Evolutionary conservation across 2,113 vertebrate species (phyloP).

Genomic region (Phoenicopterus ruber): DNA sequence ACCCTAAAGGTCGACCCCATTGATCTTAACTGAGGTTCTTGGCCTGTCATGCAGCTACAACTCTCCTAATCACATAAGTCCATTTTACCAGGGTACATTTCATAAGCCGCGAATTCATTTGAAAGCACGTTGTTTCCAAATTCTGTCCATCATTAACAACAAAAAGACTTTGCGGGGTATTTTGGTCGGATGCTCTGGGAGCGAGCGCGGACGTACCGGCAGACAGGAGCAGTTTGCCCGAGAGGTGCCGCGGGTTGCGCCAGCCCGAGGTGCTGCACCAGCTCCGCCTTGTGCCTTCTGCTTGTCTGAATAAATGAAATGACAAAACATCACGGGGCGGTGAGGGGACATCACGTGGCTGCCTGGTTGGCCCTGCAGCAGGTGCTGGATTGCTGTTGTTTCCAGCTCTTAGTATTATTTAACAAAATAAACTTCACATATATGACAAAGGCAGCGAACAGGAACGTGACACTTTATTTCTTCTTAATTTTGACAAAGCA

Average conservation of each 20-base stretch:
- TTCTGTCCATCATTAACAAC: neutral
- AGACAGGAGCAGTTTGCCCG: neutral
- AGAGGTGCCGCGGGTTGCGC: neutral
- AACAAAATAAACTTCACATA: neutral
- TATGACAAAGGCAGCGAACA: neutral
- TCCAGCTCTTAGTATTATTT: neutral
- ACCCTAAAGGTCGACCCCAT: neutral
- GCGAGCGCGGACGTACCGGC: fast-evolving
- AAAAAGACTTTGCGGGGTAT: neutral
- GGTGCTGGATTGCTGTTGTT: neutral
- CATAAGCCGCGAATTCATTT: neutral
- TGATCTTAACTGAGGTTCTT: neutral
- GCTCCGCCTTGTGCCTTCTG: neutral
- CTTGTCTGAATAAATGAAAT: neutral
- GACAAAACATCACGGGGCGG: neutral
- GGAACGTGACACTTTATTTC: neutral
- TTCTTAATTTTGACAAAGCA: neutral
- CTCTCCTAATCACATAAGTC: neutral
- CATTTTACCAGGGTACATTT: neutral
- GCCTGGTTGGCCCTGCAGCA: neutral
- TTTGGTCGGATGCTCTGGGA: neutral
- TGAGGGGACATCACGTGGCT: neutral
- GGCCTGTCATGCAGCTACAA: neutral
- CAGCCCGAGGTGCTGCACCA: neutral
- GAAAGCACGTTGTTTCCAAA: neutral